These are phyloP conservation scores for Diploptera punctata DNA, from an alignment of 2,888 invertebrate species.

Conservation along the genomic window DNA sequence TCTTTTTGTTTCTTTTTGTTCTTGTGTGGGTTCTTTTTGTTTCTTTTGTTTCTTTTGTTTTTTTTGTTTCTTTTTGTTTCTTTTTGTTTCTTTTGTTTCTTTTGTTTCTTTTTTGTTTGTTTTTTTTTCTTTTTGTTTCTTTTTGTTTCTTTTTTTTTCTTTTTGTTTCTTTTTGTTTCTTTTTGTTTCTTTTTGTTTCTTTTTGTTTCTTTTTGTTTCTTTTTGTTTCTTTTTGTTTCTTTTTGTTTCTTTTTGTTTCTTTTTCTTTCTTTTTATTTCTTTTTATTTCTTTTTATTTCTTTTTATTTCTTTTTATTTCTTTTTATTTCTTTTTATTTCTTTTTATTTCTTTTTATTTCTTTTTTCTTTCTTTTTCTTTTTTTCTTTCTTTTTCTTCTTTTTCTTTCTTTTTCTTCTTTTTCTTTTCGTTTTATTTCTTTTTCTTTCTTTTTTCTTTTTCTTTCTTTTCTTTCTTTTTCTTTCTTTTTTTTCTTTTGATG, in stretches of 20 bases:
- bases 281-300: neutral
- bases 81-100: neutral
- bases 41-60: neutral
- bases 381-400: too few species aligned
- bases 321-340: neutral
- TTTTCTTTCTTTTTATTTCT: neutral
- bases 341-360: neutral
- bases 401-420: too few species aligned
- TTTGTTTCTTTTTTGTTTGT: neutral
- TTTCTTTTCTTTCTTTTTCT: neutral
- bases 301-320: neutral
- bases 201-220: too few species aligned
- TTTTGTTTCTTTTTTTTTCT: constrained; percentile 1
- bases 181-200: neutral
- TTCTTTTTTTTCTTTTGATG: neutral
- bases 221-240: too few species aligned
- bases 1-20: neutral
- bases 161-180: neutral
- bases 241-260: neutral
- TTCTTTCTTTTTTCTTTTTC: too few species aligned
- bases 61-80: neutral
- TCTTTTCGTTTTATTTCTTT: too few species aligned
- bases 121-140: neutral
- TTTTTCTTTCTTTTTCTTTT: neutral
- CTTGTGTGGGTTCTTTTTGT: neutral